Conservation (phyloP, 1,140 invertebrate species). For the Sarcophaga peregrina region DNA sequence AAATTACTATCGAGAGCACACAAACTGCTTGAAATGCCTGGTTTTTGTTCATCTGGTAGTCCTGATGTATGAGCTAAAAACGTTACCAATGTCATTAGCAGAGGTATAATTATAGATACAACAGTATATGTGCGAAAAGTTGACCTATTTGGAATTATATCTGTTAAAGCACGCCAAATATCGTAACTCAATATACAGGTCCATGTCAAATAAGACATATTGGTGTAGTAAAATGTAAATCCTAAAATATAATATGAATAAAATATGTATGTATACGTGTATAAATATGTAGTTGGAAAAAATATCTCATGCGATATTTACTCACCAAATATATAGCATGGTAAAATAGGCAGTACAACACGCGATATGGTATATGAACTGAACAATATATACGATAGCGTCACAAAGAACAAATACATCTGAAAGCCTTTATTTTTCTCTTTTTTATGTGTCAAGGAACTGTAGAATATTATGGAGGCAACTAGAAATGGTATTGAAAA, state of each 20-base stretch:
- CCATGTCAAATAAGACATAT: neutral
- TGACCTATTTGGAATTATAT: neutral
- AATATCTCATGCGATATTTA: too few relatives aligned
- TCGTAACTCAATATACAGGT: conserved; percentile 6
- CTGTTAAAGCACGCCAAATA: neutral
- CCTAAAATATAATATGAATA: neutral
- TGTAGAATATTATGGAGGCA: too few relatives aligned
- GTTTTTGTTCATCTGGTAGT: neutral
- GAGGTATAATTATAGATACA: neutral
- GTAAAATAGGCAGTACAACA: too few relatives aligned
- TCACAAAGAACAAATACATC: too few relatives aligned
- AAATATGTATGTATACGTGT: neutral
- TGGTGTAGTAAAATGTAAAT: neutral
- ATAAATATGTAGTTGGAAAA: too few relatives aligned
- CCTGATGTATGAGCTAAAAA: neutral
- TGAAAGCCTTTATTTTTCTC: too few relatives aligned
- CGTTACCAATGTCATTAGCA: neutral
- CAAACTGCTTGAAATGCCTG: neutral
- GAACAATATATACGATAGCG: too few relatives aligned
- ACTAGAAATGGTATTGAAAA: too few relatives aligned
- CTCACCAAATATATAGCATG: too few relatives aligned
- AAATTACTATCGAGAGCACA: neutral
- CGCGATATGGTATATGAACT: too few relatives aligned
- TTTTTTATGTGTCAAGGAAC: too few relatives aligned
- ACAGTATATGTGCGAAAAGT: neutral